Percentiles rank a stretch among this genome's conserved stretches.
Evolutionary conservation across 2,888 invertebrate species (phyloP).

Genomic region (Hirtodrosophila histrioides): DNA sequence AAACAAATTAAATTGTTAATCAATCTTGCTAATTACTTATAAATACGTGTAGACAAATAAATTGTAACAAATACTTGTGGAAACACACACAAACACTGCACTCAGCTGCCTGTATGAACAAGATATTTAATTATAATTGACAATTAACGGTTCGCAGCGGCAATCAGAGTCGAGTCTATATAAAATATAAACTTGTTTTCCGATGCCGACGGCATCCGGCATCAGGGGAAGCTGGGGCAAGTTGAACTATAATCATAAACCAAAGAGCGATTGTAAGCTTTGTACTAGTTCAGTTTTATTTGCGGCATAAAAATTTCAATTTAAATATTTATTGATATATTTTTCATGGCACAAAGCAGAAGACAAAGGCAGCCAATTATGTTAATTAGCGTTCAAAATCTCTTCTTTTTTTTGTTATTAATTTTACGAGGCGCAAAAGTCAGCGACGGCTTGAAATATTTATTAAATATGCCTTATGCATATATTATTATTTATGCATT

Average conservation of each 20-base stretch:
- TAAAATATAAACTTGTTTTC: conserved; percentile 51
- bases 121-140: conserved; percentile 49
- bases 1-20: conserved; percentile 27
- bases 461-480: conserved; percentile 36
- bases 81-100: neutral
- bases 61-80: neutral
- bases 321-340: neutral
- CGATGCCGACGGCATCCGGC: conserved; percentile 57
- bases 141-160: conserved; percentile 52
- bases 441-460: conserved; percentile 58
- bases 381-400: conserved; percentile 70
- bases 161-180: neutral
- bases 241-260: conserved; percentile 18
- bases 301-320: too few relatives aligned
- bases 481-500: conserved; percentile 43
- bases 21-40: conserved; percentile 5
- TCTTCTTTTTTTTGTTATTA: conserved; percentile 70
- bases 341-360: neutral
- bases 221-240: neutral
- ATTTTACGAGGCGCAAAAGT: conserved; percentile 75
- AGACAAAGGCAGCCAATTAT: conserved; percentile 72
- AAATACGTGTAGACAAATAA: neutral
- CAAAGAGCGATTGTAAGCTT: conserved; percentile 28
- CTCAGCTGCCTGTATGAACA: conserved; percentile 4
- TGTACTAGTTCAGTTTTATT: conserved; percentile 13